Evolutionary conservation across 2,797 vertebrate genomes (phyloP).

Genomic region (Falco rusticolus): DNA sequence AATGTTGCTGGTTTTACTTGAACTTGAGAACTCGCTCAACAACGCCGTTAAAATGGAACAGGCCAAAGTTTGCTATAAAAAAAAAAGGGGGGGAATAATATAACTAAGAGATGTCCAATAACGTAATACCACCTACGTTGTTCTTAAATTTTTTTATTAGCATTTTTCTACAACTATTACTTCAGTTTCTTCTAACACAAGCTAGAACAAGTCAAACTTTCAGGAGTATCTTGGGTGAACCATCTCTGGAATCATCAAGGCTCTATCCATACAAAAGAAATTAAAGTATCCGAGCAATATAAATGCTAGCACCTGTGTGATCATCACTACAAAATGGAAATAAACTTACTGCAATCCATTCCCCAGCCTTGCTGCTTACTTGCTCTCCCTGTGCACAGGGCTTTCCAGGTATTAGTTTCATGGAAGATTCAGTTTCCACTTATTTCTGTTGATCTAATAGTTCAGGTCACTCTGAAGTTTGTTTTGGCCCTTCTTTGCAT

Average conservation of each 20-base stretch:
- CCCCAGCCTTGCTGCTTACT: neutral
- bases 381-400: neutral
- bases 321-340: neutral
- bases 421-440: neutral
- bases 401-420: neutral
- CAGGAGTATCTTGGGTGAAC: neutral
- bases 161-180: neutral
- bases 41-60: slow-evolving; percentile 98
- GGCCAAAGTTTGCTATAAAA: slow-evolving; percentile 93
- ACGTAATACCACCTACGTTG: neutral
- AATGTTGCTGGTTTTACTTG: slow-evolving; percentile 99
- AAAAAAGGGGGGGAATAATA: slow-evolving; percentile 49
- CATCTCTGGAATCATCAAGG: neutral
- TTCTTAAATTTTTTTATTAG: neutral
- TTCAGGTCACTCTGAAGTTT: neutral
- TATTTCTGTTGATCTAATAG: neutral
- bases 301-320: neutral
- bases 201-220: neutral
- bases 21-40: slow-evolving; percentile 98
- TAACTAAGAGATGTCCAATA: slow-evolving; percentile 40
- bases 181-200: neutral
- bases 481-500: neutral
- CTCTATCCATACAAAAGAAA: neutral
- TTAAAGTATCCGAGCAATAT: neutral
- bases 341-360: neutral